Percentiles rank a stretch among this genome's conserved stretches.
Conservation (phyloP, 2,113 vertebrate genomes). For the Halichoerus grypus region DNA sequence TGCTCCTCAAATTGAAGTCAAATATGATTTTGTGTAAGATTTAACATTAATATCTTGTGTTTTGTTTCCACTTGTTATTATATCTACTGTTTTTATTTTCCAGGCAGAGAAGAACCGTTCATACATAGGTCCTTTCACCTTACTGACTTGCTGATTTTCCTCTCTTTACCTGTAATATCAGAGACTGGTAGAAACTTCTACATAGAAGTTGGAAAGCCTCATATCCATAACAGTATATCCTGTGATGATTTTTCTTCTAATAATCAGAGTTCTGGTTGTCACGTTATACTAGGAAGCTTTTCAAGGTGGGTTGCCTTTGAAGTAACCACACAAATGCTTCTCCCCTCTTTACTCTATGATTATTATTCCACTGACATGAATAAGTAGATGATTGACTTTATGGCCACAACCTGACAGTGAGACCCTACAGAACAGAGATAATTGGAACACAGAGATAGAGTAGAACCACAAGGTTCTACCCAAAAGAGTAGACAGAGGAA, state of each 20-base stretch:
- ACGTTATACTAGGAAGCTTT: neutral
- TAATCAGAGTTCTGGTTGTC: slow-evolving; percentile 34
- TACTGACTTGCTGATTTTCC: neutral
- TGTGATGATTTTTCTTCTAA: neutral
- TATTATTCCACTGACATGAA: neutral
- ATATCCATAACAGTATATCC: neutral
- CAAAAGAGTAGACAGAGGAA: neutral
- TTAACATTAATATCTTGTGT: neutral
- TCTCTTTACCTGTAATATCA: neutral
- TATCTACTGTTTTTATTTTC: neutral
- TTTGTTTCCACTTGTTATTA: slow-evolving; percentile 1
- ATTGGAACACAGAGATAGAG: neutral
- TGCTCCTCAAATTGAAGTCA: neutral
- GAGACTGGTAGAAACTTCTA: neutral
- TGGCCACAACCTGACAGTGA: neutral
- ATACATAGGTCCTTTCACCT: neutral
- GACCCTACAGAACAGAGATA: neutral
- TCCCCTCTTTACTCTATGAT: neutral
- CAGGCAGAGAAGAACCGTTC: neutral
- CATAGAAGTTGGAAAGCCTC: slow-evolving; percentile 12
- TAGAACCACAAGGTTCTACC: neutral
- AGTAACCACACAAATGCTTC: neutral
- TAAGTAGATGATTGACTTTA: slow-evolving; percentile 17
- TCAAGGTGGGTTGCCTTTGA: neutral
- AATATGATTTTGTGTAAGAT: neutral